Percentiles rank a stretch among this genome's conserved stretches.
Conservation (phyloP, 2,797 vertebrate species). For the Sebastes oblongus region DNA sequence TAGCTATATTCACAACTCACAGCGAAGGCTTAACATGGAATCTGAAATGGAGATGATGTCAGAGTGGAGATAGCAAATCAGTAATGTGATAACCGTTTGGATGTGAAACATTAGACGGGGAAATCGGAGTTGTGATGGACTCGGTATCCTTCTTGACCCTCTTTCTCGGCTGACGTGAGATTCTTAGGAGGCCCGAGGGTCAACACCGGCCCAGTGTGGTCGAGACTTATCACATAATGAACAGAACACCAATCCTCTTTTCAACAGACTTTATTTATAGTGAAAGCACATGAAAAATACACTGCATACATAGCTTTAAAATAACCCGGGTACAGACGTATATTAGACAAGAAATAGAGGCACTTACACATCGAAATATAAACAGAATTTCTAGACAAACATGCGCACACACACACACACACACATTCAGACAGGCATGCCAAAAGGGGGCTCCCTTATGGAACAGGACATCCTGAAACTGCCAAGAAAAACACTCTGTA, state of each 20-base stretch:
- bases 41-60: conserved; percentile 72
- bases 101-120: conserved; percentile 71
- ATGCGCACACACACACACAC: conserved; percentile 22
- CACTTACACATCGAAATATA: conserved; percentile 51
- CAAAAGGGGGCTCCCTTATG: conserved; percentile 78
- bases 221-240: conserved; percentile 60
- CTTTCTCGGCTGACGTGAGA: conserved; percentile 71
- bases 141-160: conserved; percentile 64
- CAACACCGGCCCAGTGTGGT: conserved; percentile 55
- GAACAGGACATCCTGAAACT: conserved; percentile 80
- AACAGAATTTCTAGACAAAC: conserved; percentile 64
- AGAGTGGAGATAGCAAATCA: conserved; percentile 55
- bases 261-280: conserved; percentile 72
- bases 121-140: conserved; percentile 73
- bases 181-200: conserved; percentile 70
- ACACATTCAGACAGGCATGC: conserved; percentile 51
- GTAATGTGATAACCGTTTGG: conserved; percentile 72
- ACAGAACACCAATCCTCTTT: conserved; percentile 45
- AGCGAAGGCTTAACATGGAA: conserved; percentile 37
- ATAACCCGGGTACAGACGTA: conserved; percentile 43
- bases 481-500: conserved; percentile 77
- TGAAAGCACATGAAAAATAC: conserved; percentile 37
- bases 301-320: conserved; percentile 35
- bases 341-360: conserved; percentile 48
- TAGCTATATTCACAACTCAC: conserved; percentile 22